Base-by-base conservation (phyloP, 37 sponge, comb jelly and placozoan genomes). In the Theonella swinhoei region DNA sequence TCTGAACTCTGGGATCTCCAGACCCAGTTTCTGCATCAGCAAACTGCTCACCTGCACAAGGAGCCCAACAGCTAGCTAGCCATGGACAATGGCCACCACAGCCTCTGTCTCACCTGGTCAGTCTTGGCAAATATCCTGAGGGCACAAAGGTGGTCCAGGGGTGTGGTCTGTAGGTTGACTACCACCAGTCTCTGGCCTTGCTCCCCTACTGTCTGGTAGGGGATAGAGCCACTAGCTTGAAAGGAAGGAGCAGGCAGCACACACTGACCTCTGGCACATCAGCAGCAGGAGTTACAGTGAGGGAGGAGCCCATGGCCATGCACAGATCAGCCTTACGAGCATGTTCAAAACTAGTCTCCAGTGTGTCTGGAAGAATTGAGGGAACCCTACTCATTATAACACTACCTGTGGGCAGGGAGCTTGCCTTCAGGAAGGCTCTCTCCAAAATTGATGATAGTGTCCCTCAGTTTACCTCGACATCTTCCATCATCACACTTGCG, bases 121-220 rank as follows among this genome's bases (percentile, higher is more conserved):
- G 80, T 81, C 74, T 90, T 93, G 39, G 84, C 90, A 83, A 72
- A 76, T 20, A 93, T 86, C 65, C 94, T 77, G 19, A 93, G 76
- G 30, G 81, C 23, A 39, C 84, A 83, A 17, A 78, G 40, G 25
- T 43, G 23, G 62, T 93, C 90, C 59, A 93, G 42, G 28, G 85
- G 80, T 41, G 90, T 89, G 11, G 38, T 1, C 79, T 89, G 90
- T 0, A 89, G 65, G 64, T 89, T 89, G 0, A 89, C 85, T 42
- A 89, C 79, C 28, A 89, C 90, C 32, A 89, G 72, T 41, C 22
- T n/a, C 61, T 58, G 60, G 32, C 58, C 61, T 41, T 72, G 4
- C 68, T 43, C 58, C 19, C 61, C 71, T 31, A 81, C 82, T 1
- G 26, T 68, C 82, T 79, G 64, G 19, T 65, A 64, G 5, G 7